Evolutionary conservation across 2,113 vertebrate genomes (phyloP).

Genomic region (Malurus melanocephalus): DNA sequence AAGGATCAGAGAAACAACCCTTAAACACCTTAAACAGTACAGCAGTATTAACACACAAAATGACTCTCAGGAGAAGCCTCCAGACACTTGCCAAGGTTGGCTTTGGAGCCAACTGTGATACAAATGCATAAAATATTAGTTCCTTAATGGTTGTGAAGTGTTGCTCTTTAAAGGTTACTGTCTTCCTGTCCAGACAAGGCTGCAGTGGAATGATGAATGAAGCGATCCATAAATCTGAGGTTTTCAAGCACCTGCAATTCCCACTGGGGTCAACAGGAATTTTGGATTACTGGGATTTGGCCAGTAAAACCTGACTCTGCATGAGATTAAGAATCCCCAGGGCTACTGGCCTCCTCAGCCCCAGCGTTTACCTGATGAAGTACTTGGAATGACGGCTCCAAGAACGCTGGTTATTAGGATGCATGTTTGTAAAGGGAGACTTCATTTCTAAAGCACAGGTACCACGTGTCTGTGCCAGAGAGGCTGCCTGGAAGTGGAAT

Average conservation of each 20-base stretch:
- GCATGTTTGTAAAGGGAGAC: not conserved
- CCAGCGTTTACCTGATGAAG: not conserved
- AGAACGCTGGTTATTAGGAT: not conserved
- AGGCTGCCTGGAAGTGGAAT: not conserved
- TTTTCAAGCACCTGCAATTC: slow-evolving; percentile 45
- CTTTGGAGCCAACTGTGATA: slow-evolving; percentile 53
- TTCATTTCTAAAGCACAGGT: not conserved
- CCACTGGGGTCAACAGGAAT: slow-evolving; percentile 14
- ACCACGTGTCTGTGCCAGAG: not conserved
- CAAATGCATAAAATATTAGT: slow-evolving; percentile 57
- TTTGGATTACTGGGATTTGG: not conserved
- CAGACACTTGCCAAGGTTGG: slow-evolving; percentile 50
- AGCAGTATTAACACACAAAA: slow-evolving; percentile 47
- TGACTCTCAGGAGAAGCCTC: slow-evolving; percentile 52
- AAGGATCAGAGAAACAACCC: slow-evolving; percentile 46
- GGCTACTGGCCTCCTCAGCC: not conserved
- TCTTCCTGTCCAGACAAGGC: slow-evolving; percentile 54
- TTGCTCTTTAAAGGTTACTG: slow-evolving; percentile 59
- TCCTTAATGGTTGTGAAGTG: slow-evolving; percentile 48
- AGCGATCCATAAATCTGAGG: not conserved
- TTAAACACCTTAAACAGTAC: slow-evolving; percentile 55
- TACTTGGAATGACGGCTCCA: not conserved
- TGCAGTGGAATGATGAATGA: slow-evolving; percentile 35
- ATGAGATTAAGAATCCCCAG: not conserved
- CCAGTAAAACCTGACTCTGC: slow-evolving; percentile 9